Base-by-base conservation (phyloP, 2,797 vertebrate species). In the Enoplosus armatus region DNA sequence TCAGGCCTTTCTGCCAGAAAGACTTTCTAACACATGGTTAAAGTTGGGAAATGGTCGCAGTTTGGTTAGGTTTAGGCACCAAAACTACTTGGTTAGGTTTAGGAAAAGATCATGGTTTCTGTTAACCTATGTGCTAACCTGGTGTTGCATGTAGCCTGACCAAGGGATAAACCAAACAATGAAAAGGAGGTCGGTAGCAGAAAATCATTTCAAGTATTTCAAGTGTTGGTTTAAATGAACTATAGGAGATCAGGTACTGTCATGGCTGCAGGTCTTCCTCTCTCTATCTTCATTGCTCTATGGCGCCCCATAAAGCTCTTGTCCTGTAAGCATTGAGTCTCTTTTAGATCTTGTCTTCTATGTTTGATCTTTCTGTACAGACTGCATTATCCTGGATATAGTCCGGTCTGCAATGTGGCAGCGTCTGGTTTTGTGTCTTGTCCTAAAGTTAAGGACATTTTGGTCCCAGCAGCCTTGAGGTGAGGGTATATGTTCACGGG, bases 401-500 rank as follows among this genome's bases (percentile, higher is more conserved):
- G 29, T 20, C 29, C 10, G 12, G 11, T 31, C 64, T 47, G 31
- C 29, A 41, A 16, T 29, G 27, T 54, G 7, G 7, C 31, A 27
- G 45, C 15, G 26, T 62, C 26, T 47, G 45, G 3, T 20, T 72
- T 73, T 54, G 29, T 18, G 48, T 60, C 29, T 68, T 6, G 26
- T 68, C 8, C 33, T 73, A 14, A 12, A 69, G 71, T 47, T 45
- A 27, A 50, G 10, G 11, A 15, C 6, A 31, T 37, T 63, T 60
- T 48, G n/a, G 15, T 53, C 22, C 4, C 37, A 73, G 51, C 27
- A 53, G 64, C 14, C 55, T 62, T 61, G 3, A 50, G n/a, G 24
- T 24, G 14, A 65, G 18, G 68, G 65, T 41, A 63, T 63, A 78
- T 76, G 31, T 75, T 70, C 22, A 69, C 51, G 20, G 2, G n/a